Base-by-base conservation (phyloP, 2,888 invertebrate genomes). In the Cinara cedri region DNA sequence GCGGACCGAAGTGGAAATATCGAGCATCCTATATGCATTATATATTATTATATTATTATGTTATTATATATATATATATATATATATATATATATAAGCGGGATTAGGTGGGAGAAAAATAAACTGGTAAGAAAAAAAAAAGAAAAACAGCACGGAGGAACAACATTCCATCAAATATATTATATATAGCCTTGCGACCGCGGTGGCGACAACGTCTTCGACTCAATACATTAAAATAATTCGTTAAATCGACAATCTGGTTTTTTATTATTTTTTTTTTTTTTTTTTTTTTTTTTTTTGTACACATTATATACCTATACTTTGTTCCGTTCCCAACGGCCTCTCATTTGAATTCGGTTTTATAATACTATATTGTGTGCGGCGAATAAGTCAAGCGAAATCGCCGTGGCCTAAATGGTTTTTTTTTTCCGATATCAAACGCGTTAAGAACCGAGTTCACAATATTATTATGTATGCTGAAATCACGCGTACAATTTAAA, bases 241-340 rank as follows among this genome's bases (percentile, higher is more conserved):
- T 74, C 62, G 72, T 74, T 62, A 62, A 74, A 74, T 74, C 49
- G 72, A 62, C 62, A 74, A 74, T 74, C 51, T 74, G 72, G 72
- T 74, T 63, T 54, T 70, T 26, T 70, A 26, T 34, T 49, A 6
- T 66, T n/a, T 24, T 11, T 4, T 4, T 34, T 34, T 51, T 34
- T 49, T 13, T 66, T 26, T 24, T 11, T 66, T n/a, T 24, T 11
- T 4, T 4, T 34, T 34, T 51, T 34, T 49, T 13, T 66, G n/a
- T n/a, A n/a, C n/a, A n/a, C n/a, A n/a, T 26, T 24, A 11, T 72
- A 44, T 65, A 44, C 10, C 13, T 57, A 10, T 11, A 70, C 54
- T 57, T 16, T 46, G 24, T 9, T 46, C 9, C 19, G 21, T 55
- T 71, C n/a, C 16, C 16, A 34, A 34, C 8, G 19, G 14, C n/a